Evolutionary conservation across 2,888 invertebrate species (phyloP), one percentile per base, ranked within the genome.

Genomic region (Drosophila anceps): DNA sequence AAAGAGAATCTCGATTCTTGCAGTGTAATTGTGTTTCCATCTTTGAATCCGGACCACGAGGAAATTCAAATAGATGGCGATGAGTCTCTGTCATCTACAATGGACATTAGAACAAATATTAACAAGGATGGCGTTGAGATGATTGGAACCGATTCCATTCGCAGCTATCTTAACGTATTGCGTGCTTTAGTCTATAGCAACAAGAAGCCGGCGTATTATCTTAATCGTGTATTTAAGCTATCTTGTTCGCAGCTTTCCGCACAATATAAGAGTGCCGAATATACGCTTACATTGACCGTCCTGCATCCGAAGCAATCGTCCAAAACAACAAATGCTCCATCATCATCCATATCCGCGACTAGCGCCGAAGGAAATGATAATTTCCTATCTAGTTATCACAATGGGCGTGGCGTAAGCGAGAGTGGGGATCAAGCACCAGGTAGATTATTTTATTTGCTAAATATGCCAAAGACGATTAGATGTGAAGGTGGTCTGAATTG

Each of bases 31-130:
- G 98, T 99, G 69, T 98, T 98, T 93, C 99, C 99, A 37, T 97
- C 98, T 9, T 94, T 99, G 81, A 98, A 98, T 94, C 98, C 98
- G 9, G 98, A 98, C 93, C 98, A 98, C 93, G 99, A 99, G 93
- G 97, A 96, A 81, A 93, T 93, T 20, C 90, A 92, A 72, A 90
- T 93, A 7, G 93, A 93, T 78, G 92, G 93, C 6, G 93, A 93
- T 65, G 93, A 93, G 59, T 90, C 91, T 3, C 71, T 93, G 0
- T 92, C 93, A 7, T 87, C 92, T 1, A 92, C 92, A 7, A 83
- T 93, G 69, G 93, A 93, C 53, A 93, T 93, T 3, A 91, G 92
- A 71, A 93, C 98, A 35, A 96, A 98, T 67, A 96, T 98, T 79
- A 98, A 98, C 46, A 96, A 98, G 72, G 98, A 98, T 92, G 98